phyloP scores from a whole-genome alignment of 1,140 invertebrate species.

The Carcinoscorpius rotundicauda region DNA sequence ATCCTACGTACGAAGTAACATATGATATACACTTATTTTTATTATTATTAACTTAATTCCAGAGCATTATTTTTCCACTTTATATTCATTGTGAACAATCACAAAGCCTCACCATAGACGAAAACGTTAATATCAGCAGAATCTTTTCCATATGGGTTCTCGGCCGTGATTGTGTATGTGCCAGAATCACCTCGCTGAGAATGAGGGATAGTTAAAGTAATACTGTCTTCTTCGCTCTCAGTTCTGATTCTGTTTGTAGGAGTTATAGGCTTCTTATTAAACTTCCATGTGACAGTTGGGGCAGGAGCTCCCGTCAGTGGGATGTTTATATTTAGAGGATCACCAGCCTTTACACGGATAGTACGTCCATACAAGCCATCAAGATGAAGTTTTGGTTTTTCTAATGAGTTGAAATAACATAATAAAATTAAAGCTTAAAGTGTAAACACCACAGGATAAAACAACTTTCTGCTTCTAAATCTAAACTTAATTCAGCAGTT shows the following conservation, averaged over 20 bases:
- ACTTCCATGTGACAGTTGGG: constrained; percentile 81
- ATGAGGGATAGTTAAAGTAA: constrained; percentile 73
- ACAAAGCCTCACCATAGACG: constrained; percentile 32
- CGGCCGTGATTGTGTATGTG: constrained; percentile 77
- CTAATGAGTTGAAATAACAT: constrained; percentile 19
- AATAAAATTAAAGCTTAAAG: no score
- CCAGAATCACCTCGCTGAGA: constrained; percentile 82
- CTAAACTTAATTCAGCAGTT: no score
- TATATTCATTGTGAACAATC: no score
- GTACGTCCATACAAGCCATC: constrained; percentile 65
- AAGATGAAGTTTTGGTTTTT: constrained; percentile 83
- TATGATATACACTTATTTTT: no score
- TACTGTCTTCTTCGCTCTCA: constrained; percentile 71
- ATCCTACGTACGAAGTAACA: no score
- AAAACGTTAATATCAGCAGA: constrained; percentile 82
- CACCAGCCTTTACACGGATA: constrained; percentile 91
- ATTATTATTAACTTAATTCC: no score
- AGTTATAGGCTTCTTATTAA: constrained; percentile 54
- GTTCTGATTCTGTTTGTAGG: constrained; percentile 43
- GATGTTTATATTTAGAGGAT: constrained; percentile 89
- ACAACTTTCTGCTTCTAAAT: no score
- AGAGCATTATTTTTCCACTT: no score
- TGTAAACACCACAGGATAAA: no score
- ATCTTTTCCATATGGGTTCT: constrained; percentile 80
- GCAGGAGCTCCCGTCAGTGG: constrained; percentile 87